Base-by-base conservation (phyloP, 2,113 vertebrate species). In the Eurystomus gularis region DNA sequence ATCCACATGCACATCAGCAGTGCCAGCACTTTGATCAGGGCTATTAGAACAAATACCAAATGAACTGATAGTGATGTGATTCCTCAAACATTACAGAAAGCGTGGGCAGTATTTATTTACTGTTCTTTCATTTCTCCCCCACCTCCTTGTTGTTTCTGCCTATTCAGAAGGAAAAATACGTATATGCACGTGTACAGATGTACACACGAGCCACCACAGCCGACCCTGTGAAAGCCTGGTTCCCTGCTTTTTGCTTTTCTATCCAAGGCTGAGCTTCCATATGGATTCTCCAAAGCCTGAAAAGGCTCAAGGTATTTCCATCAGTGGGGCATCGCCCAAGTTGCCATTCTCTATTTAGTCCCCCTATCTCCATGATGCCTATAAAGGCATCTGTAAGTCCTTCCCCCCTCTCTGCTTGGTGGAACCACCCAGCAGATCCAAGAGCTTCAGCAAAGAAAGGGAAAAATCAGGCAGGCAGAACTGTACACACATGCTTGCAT, bases 1-100 rank as follows among this genome's bases (percentile, higher is more conserved):
- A 84, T 93, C 90, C 93, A 90, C 73, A 94, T 77, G 80, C 90
- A 87, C 93, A 96, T 94, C 96, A 93, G 93, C 96, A 90, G 75
- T 83, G 93, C 77, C 82, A 90, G 96, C 68, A 76, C 90, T 97
- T 95, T 91, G 95, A 93, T 93, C 94, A 88, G 82, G 90, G 65
- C 79, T 85, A 71, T 81, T 85, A 93, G 91, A 96, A 88, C 49
- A 88, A 95, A 96, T 62, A 85, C 82, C 46, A 88, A 96, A 94
- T 35, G 23, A 97, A 88, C 89, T 64, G 76, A 55, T 68, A 90
- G 86, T 17, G 1, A 92, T 64, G 88, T 2, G 46, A 84, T 76
- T 66, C 89, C 92, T 91, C 55, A 90, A 80, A 68, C 46, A 42
- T 52, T 35, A 37, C 91, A 10, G 23, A 77, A 93, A 92, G 61